These are phyloP conservation scores for Phrynosoma blainvillii DNA, from an alignment of 2,113 vertebrate genomes.

Conservation along the genomic window DNA sequence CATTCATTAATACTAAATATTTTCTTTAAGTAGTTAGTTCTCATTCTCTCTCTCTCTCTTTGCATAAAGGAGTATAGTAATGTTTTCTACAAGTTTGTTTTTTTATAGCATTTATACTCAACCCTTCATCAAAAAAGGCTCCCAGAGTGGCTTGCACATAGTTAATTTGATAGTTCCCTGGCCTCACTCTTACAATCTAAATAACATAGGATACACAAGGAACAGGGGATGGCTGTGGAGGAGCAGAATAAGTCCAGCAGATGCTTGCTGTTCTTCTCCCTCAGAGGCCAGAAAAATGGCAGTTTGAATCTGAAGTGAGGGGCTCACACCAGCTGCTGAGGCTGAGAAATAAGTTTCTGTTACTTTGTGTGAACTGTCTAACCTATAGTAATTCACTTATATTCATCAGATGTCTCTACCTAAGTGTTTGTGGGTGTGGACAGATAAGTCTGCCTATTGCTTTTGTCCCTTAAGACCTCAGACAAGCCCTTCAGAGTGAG, in stretches of 20 bases:
- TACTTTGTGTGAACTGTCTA: not conserved
- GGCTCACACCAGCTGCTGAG: not conserved
- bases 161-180: too few relatives aligned
- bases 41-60: not conserved
- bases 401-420: not conserved
- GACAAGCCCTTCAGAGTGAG: too few relatives aligned
- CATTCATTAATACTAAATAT: not conserved
- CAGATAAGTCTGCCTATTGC: not conserved
- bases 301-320: too few relatives aligned
- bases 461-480: not conserved
- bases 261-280: not conserved
- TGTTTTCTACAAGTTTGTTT: not conserved
- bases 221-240: too few relatives aligned
- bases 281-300: not conserved
- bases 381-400: not conserved
- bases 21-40: not conserved
- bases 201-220: too few relatives aligned
- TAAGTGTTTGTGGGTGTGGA: not conserved
- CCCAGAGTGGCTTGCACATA: too few relatives aligned
- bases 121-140: too few relatives aligned
- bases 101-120: too few relatives aligned
- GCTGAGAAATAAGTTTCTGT: not conserved
- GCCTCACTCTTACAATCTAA: too few relatives aligned
- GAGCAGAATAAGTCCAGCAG: too few relatives aligned
- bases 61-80: not conserved